Base-by-base conservation (phyloP, 2,113 vertebrate species). In the Brachypodius melanocephalos region DNA sequence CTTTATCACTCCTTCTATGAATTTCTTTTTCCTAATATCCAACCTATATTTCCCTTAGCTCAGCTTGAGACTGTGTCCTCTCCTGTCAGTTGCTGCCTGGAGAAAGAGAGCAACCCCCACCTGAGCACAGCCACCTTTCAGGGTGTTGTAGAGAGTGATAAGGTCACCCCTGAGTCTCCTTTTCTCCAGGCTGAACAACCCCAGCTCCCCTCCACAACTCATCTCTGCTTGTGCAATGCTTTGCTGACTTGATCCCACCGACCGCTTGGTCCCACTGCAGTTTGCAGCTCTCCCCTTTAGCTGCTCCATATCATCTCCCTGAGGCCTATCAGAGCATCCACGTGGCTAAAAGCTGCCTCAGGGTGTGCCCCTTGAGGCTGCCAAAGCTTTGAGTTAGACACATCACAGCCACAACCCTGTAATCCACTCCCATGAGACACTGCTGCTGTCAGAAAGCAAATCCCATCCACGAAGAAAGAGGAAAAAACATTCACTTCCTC, bases 151-250 rank as follows among this genome's bases (percentile, higher is more conserved):
- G 51, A 28, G 26, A 29, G 51, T 52, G 51, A 29, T 17, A 29
- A 52, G 51, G 51, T 52, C 28, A 52, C 51, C 26, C 2, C 16
- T 52, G 51, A 29, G 26, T 52, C 51, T 52, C 51, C 51, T 52
- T 52, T 52, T 52, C 26, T 52, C 51, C 28, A 52, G 51, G 16
- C 4, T 52, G 4, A 51, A 52, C 51, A 52, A 15, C 51, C 51
- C 51, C 51, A 52, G 26, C 51, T 52, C 51, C 51, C 28, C 28
- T 52, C 16, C 51, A 52, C 51, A 29, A 52, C 1, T 3, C 34
- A 9, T 6, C 2, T 4, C 43, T 73, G 34, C 17, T 58, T 0
- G 0, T 20, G 32, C 43, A 38, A 2, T 14, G 29, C n/a, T 80
- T 62, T 54, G 38, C 45, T 78, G 46, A 59, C 15, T 15, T 17